These are phyloP conservation scores for Percina caprodes DNA, from an alignment of 2,113 vertebrate genomes.

Conservation along the genomic window DNA sequence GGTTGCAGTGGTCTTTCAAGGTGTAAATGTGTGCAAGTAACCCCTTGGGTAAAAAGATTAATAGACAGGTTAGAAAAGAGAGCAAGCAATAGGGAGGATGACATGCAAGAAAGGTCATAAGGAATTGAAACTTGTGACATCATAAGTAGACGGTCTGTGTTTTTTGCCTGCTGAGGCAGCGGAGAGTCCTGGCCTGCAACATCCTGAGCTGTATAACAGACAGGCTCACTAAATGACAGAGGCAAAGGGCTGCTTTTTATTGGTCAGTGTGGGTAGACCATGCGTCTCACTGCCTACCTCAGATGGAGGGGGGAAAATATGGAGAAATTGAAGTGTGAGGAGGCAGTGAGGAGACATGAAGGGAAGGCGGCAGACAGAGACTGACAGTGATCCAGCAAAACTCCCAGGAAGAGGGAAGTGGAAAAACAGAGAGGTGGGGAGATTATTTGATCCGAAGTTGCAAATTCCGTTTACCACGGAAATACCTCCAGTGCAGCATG, in stretches of 20 bases:
- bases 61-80: not conserved
- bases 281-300: conserved; percentile 71
- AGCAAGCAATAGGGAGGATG: not conserved
- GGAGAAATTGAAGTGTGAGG: conserved; percentile 2
- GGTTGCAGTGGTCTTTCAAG: conserved; percentile 25
- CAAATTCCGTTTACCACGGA: conserved; percentile 48
- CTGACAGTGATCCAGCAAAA: conserved; percentile 31
- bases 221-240: conserved; percentile 53
- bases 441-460: conserved; percentile 45
- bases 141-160: conserved; percentile 14
- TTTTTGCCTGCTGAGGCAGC: conserved; percentile 1
- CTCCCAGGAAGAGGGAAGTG: conserved; percentile 28
- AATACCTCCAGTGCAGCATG: conserved; percentile 44
- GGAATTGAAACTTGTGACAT: conserved; percentile 15
- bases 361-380: conserved; percentile 15
- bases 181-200: conserved; percentile 21
- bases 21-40: conserved; percentile 52
- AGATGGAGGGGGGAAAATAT: conserved; percentile 26
- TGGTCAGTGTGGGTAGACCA: conserved; percentile 72
- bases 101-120: conserved; percentile 33
- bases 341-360: conserved; percentile 9
- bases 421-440: conserved; percentile 50
- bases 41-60: not conserved
- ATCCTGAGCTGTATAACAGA: conserved; percentile 64
- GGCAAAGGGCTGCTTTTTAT: conserved; percentile 59